Evolutionary conservation across 2,113 vertebrate species (phyloP), one percentile per base, ranked within the genome.

Genomic region (Panthera tigris): DNA sequence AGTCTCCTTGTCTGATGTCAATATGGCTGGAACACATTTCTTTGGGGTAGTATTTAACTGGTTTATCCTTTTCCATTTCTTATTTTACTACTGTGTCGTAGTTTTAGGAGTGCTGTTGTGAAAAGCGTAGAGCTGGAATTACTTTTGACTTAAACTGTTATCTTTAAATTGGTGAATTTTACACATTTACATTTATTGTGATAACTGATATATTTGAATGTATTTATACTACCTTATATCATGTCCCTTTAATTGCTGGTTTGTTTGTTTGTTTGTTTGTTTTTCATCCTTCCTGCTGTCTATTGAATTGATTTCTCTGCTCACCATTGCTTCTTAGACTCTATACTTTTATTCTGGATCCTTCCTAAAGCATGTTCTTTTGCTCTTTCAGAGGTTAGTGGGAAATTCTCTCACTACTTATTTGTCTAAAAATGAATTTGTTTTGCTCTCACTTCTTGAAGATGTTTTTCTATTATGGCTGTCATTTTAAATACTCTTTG

Each of bases 381-480:
- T 52, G 36, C 74, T 88, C n/a, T 82, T 65, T 73, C 48, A 18
- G 55, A 45, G 23, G 39, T 76, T 73, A 68, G 31, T 89, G 66
- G 76, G 65, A 92, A 82, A 76, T 39, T 66, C 89, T 81, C 52
- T 29, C 52, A 87, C 63, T 88, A 66, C 23, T 66, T 84, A 85
- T 82, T 96, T 96, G 36, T 89, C 69, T 84, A 33, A 93, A 78
- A 89, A 39, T 89, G 74, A 66, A 21, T 74, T 52, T 87, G 33
- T 89, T 79, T 85, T 68, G 39, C 39, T 69, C 25, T 92, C 4
- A 36, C 36, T 61, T 36, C 89, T 68, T 76, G 39, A 90, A 66
- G 36, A 23, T 36, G 12, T 27, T 61, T 95, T 71, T 41, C 39
- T 36, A 81, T n/a, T 55, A 39, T n/a, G 31, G n/a, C n/a, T 91